Conservation (phyloP, 1,140 invertebrate genomes). For the Lasioglossum albipes region DNA sequence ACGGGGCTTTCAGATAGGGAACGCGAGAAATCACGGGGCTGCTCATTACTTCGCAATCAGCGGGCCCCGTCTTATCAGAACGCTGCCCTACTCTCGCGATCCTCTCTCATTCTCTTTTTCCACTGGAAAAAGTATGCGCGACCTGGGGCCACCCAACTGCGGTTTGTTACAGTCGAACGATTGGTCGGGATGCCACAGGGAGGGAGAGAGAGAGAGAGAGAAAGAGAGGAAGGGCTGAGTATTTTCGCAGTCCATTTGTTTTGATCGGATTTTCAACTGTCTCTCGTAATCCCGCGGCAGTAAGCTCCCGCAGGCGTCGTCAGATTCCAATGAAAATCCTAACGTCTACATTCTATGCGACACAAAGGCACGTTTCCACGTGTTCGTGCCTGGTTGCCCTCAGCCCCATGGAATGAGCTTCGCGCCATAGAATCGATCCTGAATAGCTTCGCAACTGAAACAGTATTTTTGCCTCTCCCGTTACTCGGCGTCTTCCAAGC, state of each 20-base stretch:
- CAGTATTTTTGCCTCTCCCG: too few species aligned
- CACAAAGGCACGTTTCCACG: constrained; percentile 36
- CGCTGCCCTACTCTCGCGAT: background rate
- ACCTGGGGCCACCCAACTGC: constrained; percentile 44
- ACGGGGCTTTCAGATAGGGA: constrained; percentile 39
- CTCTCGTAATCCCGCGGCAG: constrained; percentile 73
- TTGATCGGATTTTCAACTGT: constrained; percentile 79
- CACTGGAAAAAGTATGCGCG: constrained; percentile 33
- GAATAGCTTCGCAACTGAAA: background rate
- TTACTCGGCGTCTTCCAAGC: too few species aligned
- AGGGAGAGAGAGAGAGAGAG: background rate
- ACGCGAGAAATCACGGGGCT: constrained; percentile 60
- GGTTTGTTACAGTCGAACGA: constrained; percentile 44
- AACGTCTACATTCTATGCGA: constrained; percentile 64
- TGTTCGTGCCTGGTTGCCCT: constrained; percentile 19
- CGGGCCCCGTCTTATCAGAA: constrained; percentile 73
- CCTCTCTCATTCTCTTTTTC: background rate
- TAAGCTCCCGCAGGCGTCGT: constrained; percentile 73
- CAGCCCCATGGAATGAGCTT: background rate
- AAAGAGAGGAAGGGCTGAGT: constrained; percentile 44
- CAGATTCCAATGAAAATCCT: constrained; percentile 75
- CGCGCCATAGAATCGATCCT: constrained; percentile 6
- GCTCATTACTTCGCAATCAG: constrained; percentile 76
- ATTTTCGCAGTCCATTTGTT: constrained; percentile 79
- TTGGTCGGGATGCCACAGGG: constrained; percentile 4